Percentiles rank a stretch among this genome's conserved stretches.
Evolutionary conservation across 2,113 vertebrate species (phyloP).

Genomic region (Todiramphus chloris): DNA sequence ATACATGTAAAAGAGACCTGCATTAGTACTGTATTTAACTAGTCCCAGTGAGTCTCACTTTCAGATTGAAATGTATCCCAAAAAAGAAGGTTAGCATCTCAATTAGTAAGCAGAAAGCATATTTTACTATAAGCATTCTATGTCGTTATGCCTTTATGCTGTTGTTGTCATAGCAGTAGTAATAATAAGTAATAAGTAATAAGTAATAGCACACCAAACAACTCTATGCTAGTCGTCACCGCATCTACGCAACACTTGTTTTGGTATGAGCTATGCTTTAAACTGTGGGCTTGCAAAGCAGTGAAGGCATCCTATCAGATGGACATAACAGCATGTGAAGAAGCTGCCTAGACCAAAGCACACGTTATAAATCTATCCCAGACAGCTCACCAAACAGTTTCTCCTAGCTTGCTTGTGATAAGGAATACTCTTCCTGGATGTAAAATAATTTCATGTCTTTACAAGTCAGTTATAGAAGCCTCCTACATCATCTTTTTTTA

Average conservation of each 20-base stretch:
- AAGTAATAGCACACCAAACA: neutral
- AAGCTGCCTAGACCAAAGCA: neutral
- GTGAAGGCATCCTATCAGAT: neutral
- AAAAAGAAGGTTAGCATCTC: neutral
- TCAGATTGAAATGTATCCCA: neutral
- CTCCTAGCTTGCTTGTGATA: neutral
- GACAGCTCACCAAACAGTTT: neutral
- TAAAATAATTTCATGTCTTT: neutral
- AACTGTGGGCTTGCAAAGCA: neutral
- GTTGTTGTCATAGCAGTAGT: too few relatives aligned
- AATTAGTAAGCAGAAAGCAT: neutral
- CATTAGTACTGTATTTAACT: neutral
- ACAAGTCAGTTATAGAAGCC: neutral
- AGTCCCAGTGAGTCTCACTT: neutral
- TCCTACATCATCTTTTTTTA: neutral
- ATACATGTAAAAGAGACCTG: neutral
- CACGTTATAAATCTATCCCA: rapidly evolving
- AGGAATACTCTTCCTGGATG: neutral
- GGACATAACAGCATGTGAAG: neutral
- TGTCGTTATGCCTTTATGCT: neutral
- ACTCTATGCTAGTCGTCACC: neutral
- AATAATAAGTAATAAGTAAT: too few relatives aligned
- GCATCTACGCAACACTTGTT: rapidly evolving
- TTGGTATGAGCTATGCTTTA: neutral
- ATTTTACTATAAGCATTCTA: neutral